Conservation (phyloP, 2,113 vertebrate species). For the Amphiprion ocellaris region DNA sequence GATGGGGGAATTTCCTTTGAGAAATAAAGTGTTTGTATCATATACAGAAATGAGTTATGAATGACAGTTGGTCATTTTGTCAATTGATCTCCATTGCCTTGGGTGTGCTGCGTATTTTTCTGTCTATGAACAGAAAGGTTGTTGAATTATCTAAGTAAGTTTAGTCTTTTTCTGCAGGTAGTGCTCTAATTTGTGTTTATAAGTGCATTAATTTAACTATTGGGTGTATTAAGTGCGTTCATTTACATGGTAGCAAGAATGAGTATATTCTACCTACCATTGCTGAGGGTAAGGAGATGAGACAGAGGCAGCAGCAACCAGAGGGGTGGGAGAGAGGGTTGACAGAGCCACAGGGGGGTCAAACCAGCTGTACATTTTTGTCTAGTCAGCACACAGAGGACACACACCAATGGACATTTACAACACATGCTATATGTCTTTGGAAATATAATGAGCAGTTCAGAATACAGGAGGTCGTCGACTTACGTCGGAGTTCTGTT, state of each 20-base stretch:
- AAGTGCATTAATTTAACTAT: not conserved
- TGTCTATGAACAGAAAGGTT: conserved; percentile 15
- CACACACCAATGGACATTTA: not conserved
- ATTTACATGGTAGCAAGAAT: not conserved
- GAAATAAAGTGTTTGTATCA: not conserved
- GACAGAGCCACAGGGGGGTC: not conserved
- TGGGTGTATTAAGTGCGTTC: not conserved
- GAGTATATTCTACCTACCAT: conserved; percentile 1
- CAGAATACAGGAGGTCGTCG: not conserved
- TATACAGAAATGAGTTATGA: too few species aligned
- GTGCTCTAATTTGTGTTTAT: conserved; percentile 1
- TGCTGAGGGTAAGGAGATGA: not conserved
- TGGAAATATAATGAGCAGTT: conserved; percentile 9
- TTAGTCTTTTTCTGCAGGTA: conserved; percentile 14
- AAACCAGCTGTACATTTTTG: conserved; percentile 3
- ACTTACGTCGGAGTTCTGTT: too few species aligned
- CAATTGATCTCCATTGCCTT: not conserved
- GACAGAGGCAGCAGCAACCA: not conserved
- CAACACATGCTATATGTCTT: not conserved
- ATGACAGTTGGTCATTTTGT: not conserved
- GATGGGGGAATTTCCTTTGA: conserved; percentile 2
- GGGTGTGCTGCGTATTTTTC: conserved; percentile 2
- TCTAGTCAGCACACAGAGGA: not conserved
- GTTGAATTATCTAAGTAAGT: not conserved
- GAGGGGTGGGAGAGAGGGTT: conserved; percentile 19